Percentiles rank a stretch among this genome's conserved stretches.
Evolutionary conservation across 2,888 invertebrate species (phyloP).

Genomic region (Pseudococcus jackbeardsleyi): DNA sequence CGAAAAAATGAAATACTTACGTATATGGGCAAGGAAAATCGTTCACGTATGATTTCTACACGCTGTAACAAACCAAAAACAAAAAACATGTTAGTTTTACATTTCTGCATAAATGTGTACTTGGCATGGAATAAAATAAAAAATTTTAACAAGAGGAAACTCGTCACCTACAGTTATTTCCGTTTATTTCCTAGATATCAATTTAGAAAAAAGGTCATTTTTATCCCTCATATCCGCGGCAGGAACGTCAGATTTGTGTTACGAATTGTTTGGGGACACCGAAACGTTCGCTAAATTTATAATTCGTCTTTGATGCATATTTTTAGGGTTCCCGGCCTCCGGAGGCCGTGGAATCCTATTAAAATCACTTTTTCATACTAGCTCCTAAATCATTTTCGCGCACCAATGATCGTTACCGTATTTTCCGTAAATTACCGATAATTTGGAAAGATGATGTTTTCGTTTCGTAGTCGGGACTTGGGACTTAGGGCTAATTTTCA

Average conservation of each 20-base stretch:
- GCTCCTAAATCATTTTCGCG: too few species aligned
- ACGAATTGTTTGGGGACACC: background rate
- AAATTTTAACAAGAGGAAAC: background rate
- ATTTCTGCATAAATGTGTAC: background rate
- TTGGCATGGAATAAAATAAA: background rate
- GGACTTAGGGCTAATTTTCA: too few species aligned
- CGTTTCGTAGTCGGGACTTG: too few species aligned
- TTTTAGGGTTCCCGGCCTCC: too few species aligned
- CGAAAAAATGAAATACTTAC: background rate
- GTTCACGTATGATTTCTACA: slow-evolving; percentile 39
- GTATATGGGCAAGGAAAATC: slow-evolving; percentile 2
- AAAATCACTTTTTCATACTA: too few species aligned
- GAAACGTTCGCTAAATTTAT: background rate
- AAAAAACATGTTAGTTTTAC: background rate
- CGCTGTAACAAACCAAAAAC: slow-evolving; percentile 19
- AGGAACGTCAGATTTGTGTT: background rate
- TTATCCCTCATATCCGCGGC: background rate
- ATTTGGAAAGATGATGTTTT: too few species aligned
- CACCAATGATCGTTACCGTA: too few species aligned
- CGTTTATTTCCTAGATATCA: background rate
- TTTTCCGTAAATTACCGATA: too few species aligned
- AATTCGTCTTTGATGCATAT: too few species aligned
- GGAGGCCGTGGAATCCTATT: too few species aligned
- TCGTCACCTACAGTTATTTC: background rate
- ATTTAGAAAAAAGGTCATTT: slow-evolving; percentile 29